Evolutionary conservation across 2,888 invertebrate genomes (phyloP).

Genomic region (Cyclophora punctaria): DNA sequence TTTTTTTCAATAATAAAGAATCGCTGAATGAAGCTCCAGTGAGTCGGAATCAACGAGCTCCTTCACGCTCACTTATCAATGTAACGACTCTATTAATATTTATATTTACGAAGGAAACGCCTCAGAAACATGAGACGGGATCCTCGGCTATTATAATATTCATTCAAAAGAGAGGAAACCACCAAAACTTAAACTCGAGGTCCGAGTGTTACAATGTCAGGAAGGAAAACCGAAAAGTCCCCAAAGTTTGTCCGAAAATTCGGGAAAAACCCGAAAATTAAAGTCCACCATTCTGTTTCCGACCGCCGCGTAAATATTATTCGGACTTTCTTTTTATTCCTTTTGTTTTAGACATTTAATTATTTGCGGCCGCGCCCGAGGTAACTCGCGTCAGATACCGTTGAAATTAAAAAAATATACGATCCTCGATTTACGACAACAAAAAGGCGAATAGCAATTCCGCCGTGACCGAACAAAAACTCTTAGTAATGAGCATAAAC

Average conservation of each 20-base stretch:
- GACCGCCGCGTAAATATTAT: conserved; percentile 61
- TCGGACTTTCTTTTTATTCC: conserved; percentile 57
- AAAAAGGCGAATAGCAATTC: conserved; percentile 30
- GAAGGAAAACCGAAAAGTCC: conserved; percentile 62
- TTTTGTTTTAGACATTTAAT: conserved; percentile 64
- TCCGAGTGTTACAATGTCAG: conserved; percentile 59
- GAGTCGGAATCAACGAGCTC: no score
- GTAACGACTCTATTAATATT: no score
- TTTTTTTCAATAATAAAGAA: no score
- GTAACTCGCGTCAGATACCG: conserved; percentile 15
- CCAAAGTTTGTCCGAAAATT: conserved; percentile 53
- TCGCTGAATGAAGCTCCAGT: no score
- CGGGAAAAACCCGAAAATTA: conserved; percentile 58
- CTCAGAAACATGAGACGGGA: conserved; percentile 23
- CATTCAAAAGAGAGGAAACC: conserved; percentile 55
- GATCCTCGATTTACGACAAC: conserved; percentile 21
- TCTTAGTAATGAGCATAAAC: conserved; percentile 45
- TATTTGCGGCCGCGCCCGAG: conserved; percentile 42
- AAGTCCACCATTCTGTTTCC: conserved; percentile 59
- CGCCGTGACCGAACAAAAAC: conserved; percentile 28
- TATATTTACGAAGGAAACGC: conserved; percentile 1
- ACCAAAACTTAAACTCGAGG: conserved; percentile 50
- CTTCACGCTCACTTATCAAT: no score
- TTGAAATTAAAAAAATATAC: conserved; percentile 24
- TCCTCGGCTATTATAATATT: conserved; percentile 47